Evolutionary conservation across 1,140 invertebrate species (phyloP).

Genomic region (Cydia splendana): DNA sequence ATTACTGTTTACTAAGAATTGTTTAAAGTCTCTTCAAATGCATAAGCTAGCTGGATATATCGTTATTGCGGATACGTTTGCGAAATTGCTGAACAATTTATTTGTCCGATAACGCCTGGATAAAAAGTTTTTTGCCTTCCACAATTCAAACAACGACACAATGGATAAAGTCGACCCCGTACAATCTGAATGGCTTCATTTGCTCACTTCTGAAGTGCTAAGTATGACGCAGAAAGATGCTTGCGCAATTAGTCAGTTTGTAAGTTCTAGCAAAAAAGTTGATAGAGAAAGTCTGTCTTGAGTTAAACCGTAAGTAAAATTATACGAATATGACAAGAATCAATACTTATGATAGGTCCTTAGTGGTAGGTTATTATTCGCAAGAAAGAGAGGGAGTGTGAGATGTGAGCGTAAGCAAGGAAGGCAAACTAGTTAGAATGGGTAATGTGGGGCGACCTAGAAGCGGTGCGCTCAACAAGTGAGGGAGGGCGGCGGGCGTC

Average conservation of each 20-base stretch:
- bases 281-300: neutral
- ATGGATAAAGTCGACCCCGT: slow-evolving; percentile 6
- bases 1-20: slow-evolving; percentile 13
- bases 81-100: slow-evolving; percentile 4
- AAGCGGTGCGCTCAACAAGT: slow-evolving; percentile 68
- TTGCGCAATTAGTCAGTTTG: slow-evolving; percentile 23
- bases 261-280: neutral
- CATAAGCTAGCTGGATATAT: slow-evolving; percentile 24
- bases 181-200: slow-evolving; percentile 29
- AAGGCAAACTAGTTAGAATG: slow-evolving; percentile 41
- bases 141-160: slow-evolving; percentile 15
- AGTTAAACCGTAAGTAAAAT: neutral
- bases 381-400: slow-evolving; percentile 47
- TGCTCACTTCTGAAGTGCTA: slow-evolving; percentile 10
- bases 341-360: slow-evolving; percentile 45
- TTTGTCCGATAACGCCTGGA: slow-evolving; percentile 7
- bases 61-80: slow-evolving; percentile 33
- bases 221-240: slow-evolving; percentile 18
- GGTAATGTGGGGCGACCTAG: slow-evolving; percentile 41
- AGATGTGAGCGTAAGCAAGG: slow-evolving; percentile 38
- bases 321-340: slow-evolving; percentile 42
- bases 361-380: slow-evolving; percentile 37
- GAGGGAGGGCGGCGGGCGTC: slow-evolving; percentile 51
- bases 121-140: slow-evolving; percentile 4
- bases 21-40: slow-evolving; percentile 17